phyloP scores from a whole-genome alignment of 2,888 invertebrate genomes.

The Panzeria rudis region DNA sequence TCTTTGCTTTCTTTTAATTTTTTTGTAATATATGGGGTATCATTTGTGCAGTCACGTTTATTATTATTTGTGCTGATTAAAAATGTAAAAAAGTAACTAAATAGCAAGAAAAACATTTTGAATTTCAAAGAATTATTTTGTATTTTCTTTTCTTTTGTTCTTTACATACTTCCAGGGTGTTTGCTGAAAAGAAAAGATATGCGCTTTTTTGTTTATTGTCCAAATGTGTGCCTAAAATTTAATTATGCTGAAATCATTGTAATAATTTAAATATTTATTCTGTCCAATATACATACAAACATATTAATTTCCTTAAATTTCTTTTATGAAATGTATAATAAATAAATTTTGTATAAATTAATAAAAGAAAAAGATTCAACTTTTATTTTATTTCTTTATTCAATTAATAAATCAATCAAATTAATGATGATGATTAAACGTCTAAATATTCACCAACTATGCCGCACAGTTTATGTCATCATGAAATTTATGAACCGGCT shows the following conservation, averaged over 20 bases:
- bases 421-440: conserved; percentile 54
- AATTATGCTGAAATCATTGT: conserved; percentile 55
- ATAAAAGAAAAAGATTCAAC: conserved; percentile 22
- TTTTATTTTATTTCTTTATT: conserved; percentile 44
- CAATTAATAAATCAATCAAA: conserved; percentile 68
- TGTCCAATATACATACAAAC: neutral
- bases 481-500: conserved; percentile 12
- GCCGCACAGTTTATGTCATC: conserved; percentile 20
- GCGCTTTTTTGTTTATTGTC: neutral
- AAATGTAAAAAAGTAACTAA: conserved; percentile 16
- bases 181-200: neutral
- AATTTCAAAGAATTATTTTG: conserved; percentile 40
- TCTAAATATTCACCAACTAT: conserved; percentile 46
- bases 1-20: neutral
- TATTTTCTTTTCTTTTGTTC: neutral
- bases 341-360: neutral
- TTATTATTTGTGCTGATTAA: conserved; percentile 48
- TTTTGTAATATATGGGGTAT: conserved; percentile 44
- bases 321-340: neutral
- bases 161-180: conserved; percentile 4
- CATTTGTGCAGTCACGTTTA: conserved; percentile 62
- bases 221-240: conserved; percentile 24
- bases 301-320: neutral
- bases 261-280: neutral
- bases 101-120: conserved; percentile 45